phyloP scores from a whole-genome alignment of 2,797 vertebrate genomes.

The Phyllotis vaccarum region DNA sequence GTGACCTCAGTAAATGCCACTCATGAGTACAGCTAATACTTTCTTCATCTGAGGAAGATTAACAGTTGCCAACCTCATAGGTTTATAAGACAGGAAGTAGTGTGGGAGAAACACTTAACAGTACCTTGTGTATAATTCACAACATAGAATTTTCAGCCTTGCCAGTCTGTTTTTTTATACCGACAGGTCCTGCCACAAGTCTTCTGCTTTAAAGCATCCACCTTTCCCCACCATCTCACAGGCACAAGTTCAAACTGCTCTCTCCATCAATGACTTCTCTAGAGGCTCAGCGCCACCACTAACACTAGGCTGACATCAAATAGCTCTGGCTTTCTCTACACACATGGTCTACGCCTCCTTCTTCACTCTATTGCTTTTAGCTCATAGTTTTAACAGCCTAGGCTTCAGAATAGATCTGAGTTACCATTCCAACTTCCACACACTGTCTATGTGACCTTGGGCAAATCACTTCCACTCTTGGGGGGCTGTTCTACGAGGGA shows the following conservation, averaged over 20 bases:
- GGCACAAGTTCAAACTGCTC: neutral
- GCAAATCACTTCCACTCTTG: slow-evolving; percentile 5
- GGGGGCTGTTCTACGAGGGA: neutral
- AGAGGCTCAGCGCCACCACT: neutral
- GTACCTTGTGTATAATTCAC: neutral
- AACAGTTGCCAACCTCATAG: neutral
- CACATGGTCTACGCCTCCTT: neutral
- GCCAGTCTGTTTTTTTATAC: neutral
- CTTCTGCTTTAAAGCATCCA: neutral
- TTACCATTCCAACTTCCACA: neutral
- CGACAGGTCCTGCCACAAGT: neutral
- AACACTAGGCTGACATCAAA: neutral
- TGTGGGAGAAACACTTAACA: neutral
- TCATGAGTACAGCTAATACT: neutral
- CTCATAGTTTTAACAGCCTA: neutral
- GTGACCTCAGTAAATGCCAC: neutral
- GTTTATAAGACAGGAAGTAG: neutral
- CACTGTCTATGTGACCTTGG: neutral
- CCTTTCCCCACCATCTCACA: neutral
- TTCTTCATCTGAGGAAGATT: neutral
- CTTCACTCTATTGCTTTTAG: neutral
- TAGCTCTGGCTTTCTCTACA: neutral
- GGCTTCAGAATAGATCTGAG: neutral
- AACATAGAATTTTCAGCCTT: neutral
- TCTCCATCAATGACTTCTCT: neutral